phyloP scores from a whole-genome alignment of 2,797 vertebrate genomes.

The Poecilia gillii region DNA sequence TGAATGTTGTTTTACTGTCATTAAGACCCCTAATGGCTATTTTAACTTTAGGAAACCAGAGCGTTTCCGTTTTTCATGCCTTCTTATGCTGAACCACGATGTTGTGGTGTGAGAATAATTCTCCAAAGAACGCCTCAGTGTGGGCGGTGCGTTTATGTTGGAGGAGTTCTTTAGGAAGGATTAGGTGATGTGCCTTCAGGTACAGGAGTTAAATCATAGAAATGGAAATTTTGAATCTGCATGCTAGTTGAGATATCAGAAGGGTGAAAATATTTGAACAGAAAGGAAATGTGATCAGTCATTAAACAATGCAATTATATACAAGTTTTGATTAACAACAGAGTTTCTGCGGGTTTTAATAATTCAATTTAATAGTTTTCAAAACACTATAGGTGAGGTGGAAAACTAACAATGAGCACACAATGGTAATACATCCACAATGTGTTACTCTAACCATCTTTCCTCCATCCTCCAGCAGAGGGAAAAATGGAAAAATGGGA shows the following conservation, averaged over 20 bases:
- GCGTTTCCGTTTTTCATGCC: conserved; percentile 18
- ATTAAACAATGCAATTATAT: not conserved
- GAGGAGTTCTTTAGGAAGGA: conserved; percentile 4
- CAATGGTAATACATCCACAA: too few relatives aligned
- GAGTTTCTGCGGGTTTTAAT: too few relatives aligned
- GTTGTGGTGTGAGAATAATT: conserved; percentile 44
- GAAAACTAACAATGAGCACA: not conserved
- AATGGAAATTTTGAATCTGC: not conserved
- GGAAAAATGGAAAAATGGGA: not conserved
- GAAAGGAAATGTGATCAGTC: too few relatives aligned
- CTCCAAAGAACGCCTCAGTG: conserved; percentile 3
- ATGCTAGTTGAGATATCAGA: not conserved
- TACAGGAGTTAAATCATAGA: not conserved
- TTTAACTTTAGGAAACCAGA: not conserved
- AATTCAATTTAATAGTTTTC: too few relatives aligned
- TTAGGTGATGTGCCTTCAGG: not conserved
- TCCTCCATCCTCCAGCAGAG: not conserved
- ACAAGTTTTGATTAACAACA: not conserved
- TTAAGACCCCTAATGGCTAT: not conserved
- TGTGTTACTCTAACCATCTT: too few relatives aligned
- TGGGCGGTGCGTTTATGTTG: not conserved
- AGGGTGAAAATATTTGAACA: not conserved
- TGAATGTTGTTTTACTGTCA: not conserved
- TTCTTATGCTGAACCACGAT: conserved; percentile 60
- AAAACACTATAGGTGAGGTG: not conserved